Evolutionary conservation across 2,888 invertebrate species (phyloP), one percentile per base, ranked within the genome.

Genomic region (Trichopoda pennipes): DNA sequence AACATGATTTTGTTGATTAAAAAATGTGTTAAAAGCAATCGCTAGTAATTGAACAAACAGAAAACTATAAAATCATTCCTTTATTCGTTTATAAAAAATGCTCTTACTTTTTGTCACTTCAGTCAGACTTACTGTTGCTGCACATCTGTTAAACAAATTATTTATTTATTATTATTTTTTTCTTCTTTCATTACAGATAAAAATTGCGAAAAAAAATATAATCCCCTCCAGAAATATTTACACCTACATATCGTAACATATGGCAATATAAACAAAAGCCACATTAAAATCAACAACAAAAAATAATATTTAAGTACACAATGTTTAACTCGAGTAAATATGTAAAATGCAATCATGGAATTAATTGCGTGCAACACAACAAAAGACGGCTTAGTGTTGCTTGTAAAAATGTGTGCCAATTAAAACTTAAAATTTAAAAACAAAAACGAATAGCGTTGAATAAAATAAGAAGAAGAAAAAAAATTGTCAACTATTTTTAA

Each of bases 311-410:
- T 23, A 17, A 75, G 68, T 32, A 60, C 42, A 68, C 49, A 68
- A 66, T 58, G 49, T 35, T 66, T 47, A 63, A 73, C 73, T 73
- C n/a, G 55, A 53, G 14, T 12, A 58, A 70, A 61, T 61, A 64
- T 55, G 55, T 51, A 19, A 75, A 68, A 60, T 60, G 42, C 51
- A 75, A 75, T 75, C 68, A 60, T 51, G 58, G 10, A 51, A 68
- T 75, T 75, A 66, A 68, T 68, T 75, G 58, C 42, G 19, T 75
- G 42, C 38, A 75, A 68, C n/a, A 42, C 51, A 60, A 75, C 60
- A 68, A 51, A 51, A 51, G 49, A 66, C 35, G 44, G 12, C 23
- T 47, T 53, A 23, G n/a, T 49, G 49, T 21, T 32, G 53, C 61
- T 58, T 58, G 49, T 28, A 23, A 74, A 74, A 38, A 66, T 28